Base-by-base conservation (phyloP, 2,113 vertebrate genomes). In the Hippocampus comes region DNA sequence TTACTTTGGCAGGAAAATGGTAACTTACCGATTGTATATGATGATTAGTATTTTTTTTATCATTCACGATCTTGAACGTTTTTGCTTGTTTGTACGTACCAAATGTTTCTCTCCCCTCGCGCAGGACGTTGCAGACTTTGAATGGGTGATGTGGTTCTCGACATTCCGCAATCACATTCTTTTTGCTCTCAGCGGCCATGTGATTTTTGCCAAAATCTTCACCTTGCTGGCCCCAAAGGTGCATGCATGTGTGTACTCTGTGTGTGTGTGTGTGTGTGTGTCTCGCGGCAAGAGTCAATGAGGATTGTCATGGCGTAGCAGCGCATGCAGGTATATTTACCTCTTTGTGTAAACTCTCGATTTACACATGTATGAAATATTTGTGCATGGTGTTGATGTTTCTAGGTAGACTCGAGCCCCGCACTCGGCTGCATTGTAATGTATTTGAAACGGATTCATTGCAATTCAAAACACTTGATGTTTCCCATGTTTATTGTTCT, bases 141-240 rank as follows among this genome's bases (percentile, higher is more conserved):
- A 99, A 78, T 99, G 97, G 97, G 90, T 93, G 76, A 99, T 98
- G 97, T 99, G 97, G 97, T 99, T 99, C 90, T 92, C 93, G 67
- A 96, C 94, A 1, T 97, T 98, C 93, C 93, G 97, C 76, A 96
- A 96, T 27, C 43, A 96, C 91, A 98, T 99, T 86, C 67, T 99
- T 82, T 98, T 99, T 5, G 94, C 94, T 56, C 95, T 99, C 71
- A 88, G 93, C 0, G 97, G 97, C 72, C 97, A 99, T 0, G 92
- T 99, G 76, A 95, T 99, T 74, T 97, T 99, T 27, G 97, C 92
- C 78, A 99, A 99, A 88, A 91, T 99, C 83, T 96, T 95, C 91
- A 94, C 95, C 20, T 91, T 99, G 91, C 38, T 90, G 0, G 89
- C 93, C 53, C 93, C 96, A 14, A 94, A 98, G 96, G 97, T 99